Evolutionary conservation across 2,888 invertebrate species (phyloP).

Genomic region (Julus scandinavius): DNA sequence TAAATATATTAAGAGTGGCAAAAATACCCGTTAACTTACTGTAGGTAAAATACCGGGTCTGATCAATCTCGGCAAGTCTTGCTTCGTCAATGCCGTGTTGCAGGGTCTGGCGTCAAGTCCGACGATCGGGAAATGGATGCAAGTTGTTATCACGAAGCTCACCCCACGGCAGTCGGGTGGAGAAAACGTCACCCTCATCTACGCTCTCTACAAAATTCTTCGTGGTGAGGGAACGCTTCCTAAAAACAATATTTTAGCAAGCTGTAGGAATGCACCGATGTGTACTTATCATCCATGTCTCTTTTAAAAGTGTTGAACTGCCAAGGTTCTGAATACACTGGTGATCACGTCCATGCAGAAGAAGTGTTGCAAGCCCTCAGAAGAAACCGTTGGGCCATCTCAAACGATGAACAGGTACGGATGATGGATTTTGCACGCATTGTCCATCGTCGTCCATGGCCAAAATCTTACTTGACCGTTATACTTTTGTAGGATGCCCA

Average conservation of each 20-base stretch:
- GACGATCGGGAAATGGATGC: constrained; percentile 84
- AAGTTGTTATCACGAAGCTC: background rate
- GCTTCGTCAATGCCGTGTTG: constrained; percentile 90
- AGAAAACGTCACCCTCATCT: background rate
- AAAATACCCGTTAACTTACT: background rate
- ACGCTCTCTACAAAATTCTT: background rate
- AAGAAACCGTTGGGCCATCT: constrained; percentile 34
- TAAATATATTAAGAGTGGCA: no score
- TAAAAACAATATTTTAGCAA: no score
- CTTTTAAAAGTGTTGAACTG: background rate
- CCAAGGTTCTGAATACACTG: background rate
- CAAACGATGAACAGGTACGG: constrained; percentile 49
- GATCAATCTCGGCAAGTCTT: constrained; percentile 90
- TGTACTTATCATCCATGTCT: background rate
- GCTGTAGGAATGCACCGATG: background rate
- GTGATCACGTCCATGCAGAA: background rate
- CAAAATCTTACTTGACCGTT: background rate
- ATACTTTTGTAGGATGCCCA: constrained; percentile 81
- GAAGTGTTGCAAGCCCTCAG: background rate
- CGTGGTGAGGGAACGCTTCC: background rate
- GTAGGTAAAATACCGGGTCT: constrained; percentile 72
- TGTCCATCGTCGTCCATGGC: background rate
- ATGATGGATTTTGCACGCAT: background rate
- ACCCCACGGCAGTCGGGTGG: background rate
- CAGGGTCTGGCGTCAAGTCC: constrained; percentile 91